Evolutionary conservation across 23 tunicate species (phyloP), one percentile per base, ranked within the genome.

Genomic region (Ascidia mentula): DNA sequence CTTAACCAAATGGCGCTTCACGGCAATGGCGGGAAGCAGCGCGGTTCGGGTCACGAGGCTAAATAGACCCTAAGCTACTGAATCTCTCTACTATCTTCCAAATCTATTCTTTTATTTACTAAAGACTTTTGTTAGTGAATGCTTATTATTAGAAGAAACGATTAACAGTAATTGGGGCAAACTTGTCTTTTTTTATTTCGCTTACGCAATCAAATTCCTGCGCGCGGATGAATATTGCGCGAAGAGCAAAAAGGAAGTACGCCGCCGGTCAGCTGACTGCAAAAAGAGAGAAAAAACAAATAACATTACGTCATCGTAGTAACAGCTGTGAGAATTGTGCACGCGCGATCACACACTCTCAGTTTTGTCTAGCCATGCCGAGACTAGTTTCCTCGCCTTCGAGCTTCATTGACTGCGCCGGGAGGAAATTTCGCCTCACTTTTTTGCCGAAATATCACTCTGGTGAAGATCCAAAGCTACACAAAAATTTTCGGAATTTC

Each of bases 301-400:
- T 72, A 81, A 91, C 84, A 91, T 91, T 82, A 91, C 97, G 97
- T 91, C 97, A 91, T 82, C 97, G 90, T 91, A 91, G 97, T 91
- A 91, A 84, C 89, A 91, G 89, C 97, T 87, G 97, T 53, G 24
- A 28, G 24, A 53, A 53, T 53, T 26, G 65, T 53, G 65, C 65
- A 28, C 65, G 65, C 69, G 33, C 79, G 79, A 33, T 20, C 46
- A 46, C 76, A 77, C 59, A 77, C 69, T 31, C 80, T 8, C 32
- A 36, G 8, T 6, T 6, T 22, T 70, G 74, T 70, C 38, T 33
- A 18, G 74, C 31, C 74, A 17, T 70, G 74, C 13, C 65, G 22
- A 20, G 65, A 6, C 13, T 20, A 53, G 65, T 53, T 53, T 53
- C 65, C 65, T 26, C 65, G 65, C 7, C 24, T 53, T 53, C 24